These are phyloP conservation scores for Neopipo cinnamomea DNA, from an alignment of 2,113 vertebrate genomes.

Conservation along the genomic window DNA sequence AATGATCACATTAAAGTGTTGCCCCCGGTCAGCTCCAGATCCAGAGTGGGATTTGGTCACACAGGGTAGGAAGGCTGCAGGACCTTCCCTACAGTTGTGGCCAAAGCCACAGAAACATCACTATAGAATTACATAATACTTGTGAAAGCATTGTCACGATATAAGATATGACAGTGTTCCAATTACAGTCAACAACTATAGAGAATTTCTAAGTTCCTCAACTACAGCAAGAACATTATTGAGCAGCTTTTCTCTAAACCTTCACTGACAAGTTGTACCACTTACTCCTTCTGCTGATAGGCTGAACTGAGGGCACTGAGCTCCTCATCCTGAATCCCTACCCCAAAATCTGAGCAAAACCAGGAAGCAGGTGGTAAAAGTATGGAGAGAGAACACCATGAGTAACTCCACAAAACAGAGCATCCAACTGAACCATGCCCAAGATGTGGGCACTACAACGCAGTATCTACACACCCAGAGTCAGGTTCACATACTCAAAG, in stretches of 20 bases:
- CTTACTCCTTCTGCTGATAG: not conserved
- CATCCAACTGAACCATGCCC: not conserved
- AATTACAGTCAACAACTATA: not conserved
- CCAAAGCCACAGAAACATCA: not conserved
- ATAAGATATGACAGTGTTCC: not conserved
- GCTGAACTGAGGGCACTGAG: not conserved
- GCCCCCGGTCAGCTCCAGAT: not conserved
- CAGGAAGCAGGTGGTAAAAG: not conserved
- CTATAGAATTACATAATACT: not conserved
- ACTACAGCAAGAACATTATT: not conserved
- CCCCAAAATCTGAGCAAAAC: not conserved
- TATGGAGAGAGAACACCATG: not conserved
- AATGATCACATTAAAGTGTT: accelerated
- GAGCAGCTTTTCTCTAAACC: not conserved
- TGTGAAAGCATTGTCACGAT: not conserved
- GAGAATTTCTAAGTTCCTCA: not conserved
- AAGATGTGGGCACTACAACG: not conserved
- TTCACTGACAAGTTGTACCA: not conserved
- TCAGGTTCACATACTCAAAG: not conserved
- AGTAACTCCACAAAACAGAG: not conserved
- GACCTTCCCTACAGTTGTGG: not conserved
- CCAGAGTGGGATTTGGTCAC: not conserved
- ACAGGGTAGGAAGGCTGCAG: not conserved
- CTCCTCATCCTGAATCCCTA: not conserved
- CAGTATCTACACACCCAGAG: not conserved